A percentile compares a stretch with the other conserved stretches of the same genome.
Evolutionary conservation across 92 coral and sea anemone genomes (phyloP).

Genomic region (Siderastrea radians): DNA sequence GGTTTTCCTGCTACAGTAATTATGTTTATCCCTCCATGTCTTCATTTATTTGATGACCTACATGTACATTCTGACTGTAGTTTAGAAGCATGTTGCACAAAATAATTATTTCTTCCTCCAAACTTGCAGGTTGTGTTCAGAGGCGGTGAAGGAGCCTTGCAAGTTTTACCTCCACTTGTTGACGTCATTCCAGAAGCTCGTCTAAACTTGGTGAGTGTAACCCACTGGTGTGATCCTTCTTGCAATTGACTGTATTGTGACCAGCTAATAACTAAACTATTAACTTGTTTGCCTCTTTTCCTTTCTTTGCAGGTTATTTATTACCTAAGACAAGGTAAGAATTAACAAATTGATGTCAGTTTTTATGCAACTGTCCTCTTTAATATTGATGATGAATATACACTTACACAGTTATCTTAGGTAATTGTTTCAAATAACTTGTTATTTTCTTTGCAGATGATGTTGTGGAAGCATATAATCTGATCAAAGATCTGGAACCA

Average conservation of each 20-base stretch:
- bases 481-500: slow-evolving; percentile 97
- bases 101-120: background rate
- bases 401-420: background rate
- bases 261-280: background rate
- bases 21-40: no score
- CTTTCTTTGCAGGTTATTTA: slow-evolving; percentile 84
- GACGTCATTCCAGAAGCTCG: slow-evolving; percentile 99
- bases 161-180: slow-evolving; percentile 96
- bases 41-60: no score
- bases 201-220: slow-evolving; percentile 86
- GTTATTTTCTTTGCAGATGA: slow-evolving; percentile 75
- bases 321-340: slow-evolving; percentile 93
- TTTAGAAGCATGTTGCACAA: no score
- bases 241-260: background rate
- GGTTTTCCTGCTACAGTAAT: no score
- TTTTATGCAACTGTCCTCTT: background rate
- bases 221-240: background rate
- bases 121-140: slow-evolving; percentile 91
- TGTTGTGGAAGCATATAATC: slow-evolving; percentile 96
- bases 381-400: background rate
- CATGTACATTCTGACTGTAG: no score
- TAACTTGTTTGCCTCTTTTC: background rate
- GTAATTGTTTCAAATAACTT: background rate
- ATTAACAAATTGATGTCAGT: background rate
- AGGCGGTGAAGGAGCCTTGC: slow-evolving; percentile 99